These are phyloP conservation scores for Epinephelus awoara DNA, from an alignment of 2,797 vertebrate species.

Conservation along the genomic window DNA sequence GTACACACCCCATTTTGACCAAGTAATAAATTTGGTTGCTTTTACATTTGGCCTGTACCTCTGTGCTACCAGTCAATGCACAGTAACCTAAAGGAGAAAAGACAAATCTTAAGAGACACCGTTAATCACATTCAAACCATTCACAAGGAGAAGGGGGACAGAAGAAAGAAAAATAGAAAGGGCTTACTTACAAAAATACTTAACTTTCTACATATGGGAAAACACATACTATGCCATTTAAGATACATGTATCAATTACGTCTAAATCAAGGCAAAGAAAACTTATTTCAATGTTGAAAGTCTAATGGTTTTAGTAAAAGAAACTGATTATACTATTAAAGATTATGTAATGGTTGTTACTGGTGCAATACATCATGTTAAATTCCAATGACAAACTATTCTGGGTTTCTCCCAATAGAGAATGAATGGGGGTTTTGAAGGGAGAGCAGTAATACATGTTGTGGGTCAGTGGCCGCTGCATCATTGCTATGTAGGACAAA, in stretches of 20 bases:
- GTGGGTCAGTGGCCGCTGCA: slow-evolving; percentile 65
- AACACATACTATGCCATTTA: slow-evolving; percentile 93
- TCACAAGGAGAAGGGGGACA: slow-evolving; percentile 92
- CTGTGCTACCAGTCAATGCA: slow-evolving; percentile 95
- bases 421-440: slow-evolving; percentile 60
- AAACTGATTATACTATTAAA: slow-evolving; percentile 67
- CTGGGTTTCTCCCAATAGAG: slow-evolving; percentile 83
- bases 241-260: slow-evolving; percentile 79
- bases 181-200: slow-evolving; percentile 97
- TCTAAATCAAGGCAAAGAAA: slow-evolving; percentile 92
- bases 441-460: slow-evolving; percentile 42
- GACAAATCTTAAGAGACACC: slow-evolving; percentile 98
- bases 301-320: slow-evolving; percentile 77
- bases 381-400: slow-evolving; percentile 99
- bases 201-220: slow-evolving; percentile 91
- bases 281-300: slow-evolving; percentile 88
- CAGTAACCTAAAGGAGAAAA: slow-evolving; percentile 98
- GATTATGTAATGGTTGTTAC: slow-evolving; percentile 73
- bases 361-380: slow-evolving; percentile 80
- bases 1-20: slow-evolving; percentile 89
- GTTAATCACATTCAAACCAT: slow-evolving; percentile 99
- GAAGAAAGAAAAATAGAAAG: slow-evolving; percentile 92
- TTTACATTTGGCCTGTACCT: slow-evolving; percentile 97
- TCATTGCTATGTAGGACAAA: slow-evolving; percentile 71
- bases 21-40: slow-evolving; percentile 83